Conservation (phyloP, 1,140 invertebrate species). For the Ooceraea biroi region DNA sequence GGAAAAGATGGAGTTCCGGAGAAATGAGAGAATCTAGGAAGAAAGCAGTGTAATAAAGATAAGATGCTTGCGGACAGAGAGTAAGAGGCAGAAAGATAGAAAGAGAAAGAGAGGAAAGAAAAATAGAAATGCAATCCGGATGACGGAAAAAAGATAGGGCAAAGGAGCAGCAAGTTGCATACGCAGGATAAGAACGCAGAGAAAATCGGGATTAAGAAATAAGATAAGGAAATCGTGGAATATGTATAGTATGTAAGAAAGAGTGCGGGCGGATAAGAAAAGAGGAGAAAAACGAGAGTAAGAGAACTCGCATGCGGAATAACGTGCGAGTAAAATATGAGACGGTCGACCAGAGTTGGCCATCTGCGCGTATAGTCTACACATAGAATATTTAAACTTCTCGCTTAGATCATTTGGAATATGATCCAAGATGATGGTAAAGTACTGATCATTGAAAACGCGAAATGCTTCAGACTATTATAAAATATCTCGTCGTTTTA, state of each 20-base stretch:
- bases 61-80: conserved; percentile 11
- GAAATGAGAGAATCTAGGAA: conserved; percentile 40
- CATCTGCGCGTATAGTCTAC: conserved; percentile 21
- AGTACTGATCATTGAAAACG: conserved; percentile 13
- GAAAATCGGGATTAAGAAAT: conserved; percentile 50
- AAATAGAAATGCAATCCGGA: conserved; percentile 20
- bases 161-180: background rate
- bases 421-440: background rate
- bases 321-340: conserved; percentile 31
- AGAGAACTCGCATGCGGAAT: conserved; percentile 15
- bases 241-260: background rate
- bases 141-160: conserved; percentile 9
- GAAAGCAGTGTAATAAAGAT: conserved; percentile 51
- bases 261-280: conserved; percentile 23
- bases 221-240: conserved; percentile 35
- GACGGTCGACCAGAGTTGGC: conserved; percentile 7
- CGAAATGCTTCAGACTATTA: background rate
- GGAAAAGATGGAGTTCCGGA: conserved; percentile 16
- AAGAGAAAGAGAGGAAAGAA: background rate
- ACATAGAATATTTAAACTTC: conserved; percentile 33
- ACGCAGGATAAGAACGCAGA: conserved; percentile 16
- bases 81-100: too few relatives aligned
- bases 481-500: conserved; percentile 16
- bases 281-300: background rate
- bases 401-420: background rate